Evolutionary conservation across 2,797 vertebrate species (phyloP), one percentile per base, ranked within the genome.

Genomic region (Echeneis naucrates): DNA sequence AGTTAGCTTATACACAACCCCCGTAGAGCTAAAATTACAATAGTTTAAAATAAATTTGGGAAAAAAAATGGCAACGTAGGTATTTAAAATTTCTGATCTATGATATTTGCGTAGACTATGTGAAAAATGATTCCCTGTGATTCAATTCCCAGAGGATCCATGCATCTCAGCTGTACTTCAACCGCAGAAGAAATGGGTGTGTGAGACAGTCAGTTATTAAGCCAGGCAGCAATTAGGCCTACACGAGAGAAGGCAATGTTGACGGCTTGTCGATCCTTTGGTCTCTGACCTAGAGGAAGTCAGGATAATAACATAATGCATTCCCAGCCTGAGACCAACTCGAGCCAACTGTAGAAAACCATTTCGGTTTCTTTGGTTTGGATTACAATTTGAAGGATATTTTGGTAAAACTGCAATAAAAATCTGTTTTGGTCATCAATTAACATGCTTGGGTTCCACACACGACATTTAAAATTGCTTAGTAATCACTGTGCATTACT

Each of bases 301-400:
- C 45, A 17, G 54, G 58, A 88, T 87, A 79, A 89, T 73, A 52
- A 75, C 75, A 83, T 86, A 63, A 87, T 82, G 68, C 67, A 82
- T 85, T 87, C 77, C 68, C 72, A 76, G 70, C 47, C 64, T 79
- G 62, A 75, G 65, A 75, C 58, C 80, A 83, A 82, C 74, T 78
- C 45, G 72, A 82, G 53, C 73, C 68, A 73, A 54, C 58, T 68
- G 71, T 73, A 68, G 35, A 66, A 73, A 82, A 62, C 74, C n/a
- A 84, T 88, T 88, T 87, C 84, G 81, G 84, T 82, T 86, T 82
- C 51, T 76, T 78, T 82, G 74, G 77, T 77, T 87, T 32, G 68
- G 83, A 80, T 85, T 85, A 79, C 24, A 42, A 74, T 67, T 81
- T 73, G 48, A 75, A 70, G 42, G 55, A 60, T 68, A 51, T 74